Evolutionary conservation across 2,888 invertebrate genomes (phyloP).

Genomic region (Pristionchus maxplancki): DNA sequence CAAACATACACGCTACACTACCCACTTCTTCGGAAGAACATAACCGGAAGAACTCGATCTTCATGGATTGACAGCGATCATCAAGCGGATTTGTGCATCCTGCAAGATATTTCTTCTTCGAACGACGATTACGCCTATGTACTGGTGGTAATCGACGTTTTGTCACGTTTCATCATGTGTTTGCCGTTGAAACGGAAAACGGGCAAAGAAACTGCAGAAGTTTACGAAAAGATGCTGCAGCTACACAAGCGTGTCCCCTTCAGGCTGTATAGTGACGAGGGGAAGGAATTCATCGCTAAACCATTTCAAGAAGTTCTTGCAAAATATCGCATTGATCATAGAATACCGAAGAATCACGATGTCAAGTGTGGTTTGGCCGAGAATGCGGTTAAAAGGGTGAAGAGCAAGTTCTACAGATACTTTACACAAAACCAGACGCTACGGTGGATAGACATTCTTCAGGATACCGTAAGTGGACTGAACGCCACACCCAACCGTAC

Average conservation of each 20-base stretch:
- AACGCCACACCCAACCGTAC: neutral
- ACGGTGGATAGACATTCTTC: neutral
- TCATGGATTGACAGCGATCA: conserved; percentile 30
- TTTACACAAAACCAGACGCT: neutral
- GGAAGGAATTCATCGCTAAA: neutral
- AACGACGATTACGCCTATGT: neutral
- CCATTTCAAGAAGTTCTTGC: neutral
- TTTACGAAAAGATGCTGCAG: neutral
- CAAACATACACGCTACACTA: neutral
- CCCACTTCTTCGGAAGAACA: neutral
- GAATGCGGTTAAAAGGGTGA: neutral
- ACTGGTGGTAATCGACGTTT: neutral
- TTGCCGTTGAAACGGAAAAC: neutral
- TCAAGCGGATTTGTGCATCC: neutral
- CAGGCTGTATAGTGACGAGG: neutral
- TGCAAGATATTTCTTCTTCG: neutral
- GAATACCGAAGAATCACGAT: conserved; percentile 25
- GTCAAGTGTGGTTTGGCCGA: neutral
- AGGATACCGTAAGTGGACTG: neutral
- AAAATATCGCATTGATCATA: neutral
- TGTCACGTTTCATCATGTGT: neutral
- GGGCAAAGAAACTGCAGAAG: neutral
- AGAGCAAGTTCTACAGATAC: neutral
- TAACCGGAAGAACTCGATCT: neutral
- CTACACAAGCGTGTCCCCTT: neutral